Evolutionary conservation across 2,888 invertebrate genomes (phyloP).

Genomic region (Sclerodermus sp.): DNA sequence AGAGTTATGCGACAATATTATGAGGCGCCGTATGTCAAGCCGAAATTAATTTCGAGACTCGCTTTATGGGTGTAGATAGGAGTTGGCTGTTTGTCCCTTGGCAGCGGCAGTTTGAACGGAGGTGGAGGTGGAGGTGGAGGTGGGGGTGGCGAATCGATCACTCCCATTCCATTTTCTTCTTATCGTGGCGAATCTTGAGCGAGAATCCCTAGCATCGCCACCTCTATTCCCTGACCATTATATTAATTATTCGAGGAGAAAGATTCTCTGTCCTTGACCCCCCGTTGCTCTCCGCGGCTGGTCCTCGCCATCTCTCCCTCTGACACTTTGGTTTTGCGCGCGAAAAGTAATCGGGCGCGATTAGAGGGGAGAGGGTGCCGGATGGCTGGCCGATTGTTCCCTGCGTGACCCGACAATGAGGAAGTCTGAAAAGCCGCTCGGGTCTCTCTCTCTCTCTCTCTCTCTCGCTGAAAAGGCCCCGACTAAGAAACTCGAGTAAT

Average conservation of each 20-base stretch:
- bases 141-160: background rate
- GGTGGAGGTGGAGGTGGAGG: background rate
- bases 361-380: too few species aligned
- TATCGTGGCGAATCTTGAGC: too few species aligned
- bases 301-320: too few species aligned
- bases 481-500: conserved; percentile 35
- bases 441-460: conserved; percentile 12
- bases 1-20: conserved; percentile 57
- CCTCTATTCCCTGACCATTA: too few species aligned
- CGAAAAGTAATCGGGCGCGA: background rate
- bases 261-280: too few species aligned
- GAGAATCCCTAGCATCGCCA: too few species aligned
- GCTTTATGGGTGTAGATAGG: conserved; percentile 16
- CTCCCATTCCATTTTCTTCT: too few species aligned
- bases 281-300: too few species aligned
- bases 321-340: too few species aligned
- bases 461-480: conserved; percentile 33
- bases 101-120: background rate
- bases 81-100: background rate
- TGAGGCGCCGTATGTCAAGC: conserved; percentile 50
- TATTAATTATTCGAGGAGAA: too few species aligned
- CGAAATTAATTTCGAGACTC: conserved; percentile 50
- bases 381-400: too few species aligned
- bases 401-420: conserved; percentile 54
- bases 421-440: conserved; percentile 43